Conservation (phyloP, 2,797 vertebrate species). For the Poeciliopsis gracilis region DNA sequence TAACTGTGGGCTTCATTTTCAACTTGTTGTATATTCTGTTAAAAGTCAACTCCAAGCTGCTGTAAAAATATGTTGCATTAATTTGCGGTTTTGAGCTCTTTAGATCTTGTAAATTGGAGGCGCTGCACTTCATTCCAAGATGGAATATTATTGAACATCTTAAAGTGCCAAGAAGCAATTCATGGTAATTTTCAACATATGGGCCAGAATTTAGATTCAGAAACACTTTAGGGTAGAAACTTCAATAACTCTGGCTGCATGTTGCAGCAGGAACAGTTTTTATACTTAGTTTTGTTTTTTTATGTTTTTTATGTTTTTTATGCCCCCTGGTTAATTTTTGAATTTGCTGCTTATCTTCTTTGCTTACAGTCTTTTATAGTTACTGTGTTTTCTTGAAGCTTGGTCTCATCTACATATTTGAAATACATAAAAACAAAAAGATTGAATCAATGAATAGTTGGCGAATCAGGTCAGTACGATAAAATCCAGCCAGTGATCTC, state of each 20-base stretch:
- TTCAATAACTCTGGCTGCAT: conserved; percentile 23
- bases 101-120: neutral
- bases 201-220: conserved; percentile 13
- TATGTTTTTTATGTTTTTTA: no score
- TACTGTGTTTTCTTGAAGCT: no score
- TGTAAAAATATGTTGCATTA: neutral
- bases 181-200: conserved; percentile 10
- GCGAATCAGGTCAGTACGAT: neutral
- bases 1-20: neutral
- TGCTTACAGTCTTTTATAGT: no score
- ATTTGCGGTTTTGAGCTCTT: neutral
- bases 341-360: no score
- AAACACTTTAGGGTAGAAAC: conserved; percentile 16
- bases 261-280: neutral
- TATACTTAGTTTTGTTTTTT: neutral
- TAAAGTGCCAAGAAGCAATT: neutral
- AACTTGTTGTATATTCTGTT: neutral
- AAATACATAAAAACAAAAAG: no score
- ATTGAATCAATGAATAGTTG: no score
- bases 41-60: neutral
- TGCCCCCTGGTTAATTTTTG: no score
- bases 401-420: no score
- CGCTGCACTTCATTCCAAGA: neutral
- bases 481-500: neutral
- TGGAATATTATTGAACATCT: conserved; percentile 2